Percentiles rank a stretch among this genome's conserved stretches.
These are phyloP conservation scores for Macrotis lagotis DNA, from an alignment of 2,113 vertebrate species.

Conservation along the genomic window DNA sequence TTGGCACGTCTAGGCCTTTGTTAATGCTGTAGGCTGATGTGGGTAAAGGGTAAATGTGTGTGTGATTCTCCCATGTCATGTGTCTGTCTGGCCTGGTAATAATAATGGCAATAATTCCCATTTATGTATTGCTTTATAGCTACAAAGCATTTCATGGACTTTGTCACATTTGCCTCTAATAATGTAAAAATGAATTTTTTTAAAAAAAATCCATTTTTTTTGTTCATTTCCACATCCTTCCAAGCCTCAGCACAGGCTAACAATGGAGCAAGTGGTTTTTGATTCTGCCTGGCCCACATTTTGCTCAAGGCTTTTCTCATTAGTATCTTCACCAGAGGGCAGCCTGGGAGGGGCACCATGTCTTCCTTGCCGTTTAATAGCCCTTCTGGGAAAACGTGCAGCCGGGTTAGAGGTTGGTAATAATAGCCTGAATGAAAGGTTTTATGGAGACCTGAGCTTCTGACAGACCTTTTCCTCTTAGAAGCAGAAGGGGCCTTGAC, in stretches of 20 bases:
- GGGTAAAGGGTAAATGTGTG: neutral
- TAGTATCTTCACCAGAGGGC: slow-evolving; percentile 1
- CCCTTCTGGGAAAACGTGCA: neutral
- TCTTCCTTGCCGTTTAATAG: neutral
- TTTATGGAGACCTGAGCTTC: neutral
- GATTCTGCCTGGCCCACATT: neutral
- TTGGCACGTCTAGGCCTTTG: neutral
- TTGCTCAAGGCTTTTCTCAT: slow-evolving; percentile 1
- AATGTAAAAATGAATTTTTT: neutral
- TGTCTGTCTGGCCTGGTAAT: neutral
- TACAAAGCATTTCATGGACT: neutral
- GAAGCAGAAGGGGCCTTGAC: neutral
- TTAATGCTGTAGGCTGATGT: neutral
- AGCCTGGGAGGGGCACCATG: neutral
- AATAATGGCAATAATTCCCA: neutral
- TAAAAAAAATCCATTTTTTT: neutral
- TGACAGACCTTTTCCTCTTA: neutral
- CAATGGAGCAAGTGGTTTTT: neutral
- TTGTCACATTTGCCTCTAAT: neutral
- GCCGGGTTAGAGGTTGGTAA: neutral
- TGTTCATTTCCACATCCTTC: neutral
- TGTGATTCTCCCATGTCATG: neutral
- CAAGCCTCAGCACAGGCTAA: neutral
- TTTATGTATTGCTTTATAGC: neutral
- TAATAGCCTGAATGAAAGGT: neutral